Base-by-base conservation (phyloP, 2,797 vertebrate species). In the Agapornis canus region DNA sequence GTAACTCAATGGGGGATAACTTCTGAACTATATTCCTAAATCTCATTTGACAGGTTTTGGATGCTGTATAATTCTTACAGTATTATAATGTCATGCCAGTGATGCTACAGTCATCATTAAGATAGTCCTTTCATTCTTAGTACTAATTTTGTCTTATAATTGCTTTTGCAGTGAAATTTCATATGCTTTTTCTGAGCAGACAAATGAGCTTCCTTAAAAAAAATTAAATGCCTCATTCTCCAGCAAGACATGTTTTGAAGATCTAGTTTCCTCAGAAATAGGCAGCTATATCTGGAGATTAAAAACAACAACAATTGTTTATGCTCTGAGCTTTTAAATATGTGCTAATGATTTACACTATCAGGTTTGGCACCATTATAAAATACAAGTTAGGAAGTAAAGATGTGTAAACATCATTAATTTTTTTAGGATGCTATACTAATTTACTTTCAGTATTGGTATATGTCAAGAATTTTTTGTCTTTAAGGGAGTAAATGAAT, bases 11-110 rank as follows among this genome's bases (percentile, higher is more conserved):
- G 94, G 97, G 90, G 92, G 93, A 97, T 97, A 96, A 96, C 95
- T 98, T 97, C 97, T 96, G 93, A 97, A 98, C 97, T 97, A 69
- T 96, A 94, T 95, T 97, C 94, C 95, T 98, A 98, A 98, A 98
- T 98, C 97, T 98, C 82, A 82, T 97, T 95, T 97, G 97, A 97
- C 98, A 97, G 96, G 66, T 97, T 98, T 97, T 97, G 95, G 96
- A 97, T 97, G 96, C 94, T 96, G 86, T 96, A 76, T 97, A 97
- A 97, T 97, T 97, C 94, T 96, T 95, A 94, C 82, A 92, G 86
- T 90, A 94, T 96, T 96, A 97, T 87, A 95, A 92, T 97, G 90
- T 97, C 87, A 92, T 5, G n/a, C 43, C 92, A 75, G 43, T 81
- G 88, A 77, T 95, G 51, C 90, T 69, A 72, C 54, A 93, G 56